phyloP scores from a whole-genome alignment of 2,113 vertebrate genomes.

The Pseudorasbora parva region DNA sequence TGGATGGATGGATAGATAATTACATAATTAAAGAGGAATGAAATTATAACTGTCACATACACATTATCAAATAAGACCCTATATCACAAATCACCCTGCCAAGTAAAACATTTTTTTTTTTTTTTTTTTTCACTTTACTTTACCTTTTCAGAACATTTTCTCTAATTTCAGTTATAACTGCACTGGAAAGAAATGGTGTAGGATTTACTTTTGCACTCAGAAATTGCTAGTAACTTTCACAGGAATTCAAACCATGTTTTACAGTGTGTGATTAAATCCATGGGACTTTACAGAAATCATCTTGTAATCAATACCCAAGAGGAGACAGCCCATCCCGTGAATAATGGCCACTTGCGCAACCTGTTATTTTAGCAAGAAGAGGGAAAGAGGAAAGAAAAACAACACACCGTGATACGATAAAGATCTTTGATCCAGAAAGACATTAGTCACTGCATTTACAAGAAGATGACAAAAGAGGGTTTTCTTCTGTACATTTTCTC shows the following conservation, averaged over 20 bases:
- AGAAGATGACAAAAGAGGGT: conserved; percentile 51
- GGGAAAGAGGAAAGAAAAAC: conserved; percentile 23
- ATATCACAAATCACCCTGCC: not conserved
- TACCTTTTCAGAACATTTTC: not conserved
- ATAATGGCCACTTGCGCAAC: conserved; percentile 50
- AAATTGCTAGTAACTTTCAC: not conserved
- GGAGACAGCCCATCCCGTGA: conserved; percentile 37
- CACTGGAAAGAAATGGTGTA: not conserved
- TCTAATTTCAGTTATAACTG: not conserved
- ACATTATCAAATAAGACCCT: not conserved
- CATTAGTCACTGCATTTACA: conserved; percentile 47
- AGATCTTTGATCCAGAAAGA: conserved; percentile 44
- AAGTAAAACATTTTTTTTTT: not conserved
- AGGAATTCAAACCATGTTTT: no score
- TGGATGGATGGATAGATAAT: no score
- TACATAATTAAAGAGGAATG: no score
- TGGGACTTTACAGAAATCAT: conserved; percentile 7
- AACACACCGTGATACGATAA: conserved; percentile 48
- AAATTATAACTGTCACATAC: not conserved
- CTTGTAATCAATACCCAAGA: conserved; percentile 36
- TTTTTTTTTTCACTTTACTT: not conserved
- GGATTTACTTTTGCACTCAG: not conserved
- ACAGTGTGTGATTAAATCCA: not conserved
- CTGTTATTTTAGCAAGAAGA: conserved; percentile 31
- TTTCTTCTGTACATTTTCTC: conserved; percentile 24